A percentile compares a stretch with the other conserved stretches of the same genome.
Conservation (phyloP, 2,888 invertebrate species). For the Phorcus lineatus region DNA sequence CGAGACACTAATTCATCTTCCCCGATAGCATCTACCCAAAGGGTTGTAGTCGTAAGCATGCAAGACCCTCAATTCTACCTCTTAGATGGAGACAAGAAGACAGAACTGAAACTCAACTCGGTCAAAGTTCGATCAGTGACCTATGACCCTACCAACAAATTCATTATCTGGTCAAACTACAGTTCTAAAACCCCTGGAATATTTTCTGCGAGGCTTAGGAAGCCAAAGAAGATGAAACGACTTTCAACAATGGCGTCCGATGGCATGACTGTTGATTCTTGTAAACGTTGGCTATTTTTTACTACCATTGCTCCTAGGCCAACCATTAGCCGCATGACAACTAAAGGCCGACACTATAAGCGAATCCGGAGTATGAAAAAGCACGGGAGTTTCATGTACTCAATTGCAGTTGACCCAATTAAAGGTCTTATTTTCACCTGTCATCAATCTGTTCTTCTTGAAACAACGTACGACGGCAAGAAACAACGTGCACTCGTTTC, state of each 20-base stretch:
- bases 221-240: neutral
- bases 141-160: neutral
- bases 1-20: no score
- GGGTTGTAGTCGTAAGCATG: neutral
- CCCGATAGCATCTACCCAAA: neutral
- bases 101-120: neutral
- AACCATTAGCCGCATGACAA: neutral
- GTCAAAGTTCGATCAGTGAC: neutral
- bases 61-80: neutral
- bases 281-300: neutral
- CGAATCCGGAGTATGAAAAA: neutral
- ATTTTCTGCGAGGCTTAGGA: neutral
- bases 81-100: neutral
- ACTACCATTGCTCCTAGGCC: neutral
- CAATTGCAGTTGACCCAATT: neutral
- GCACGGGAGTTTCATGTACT: neutral
- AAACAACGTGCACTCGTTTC: neutral
- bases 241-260: neutral
- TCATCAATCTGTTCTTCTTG: neutral
- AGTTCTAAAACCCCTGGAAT: neutral
- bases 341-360: neutral
- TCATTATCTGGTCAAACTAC: slow-evolving; percentile 7
- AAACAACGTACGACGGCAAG: neutral
- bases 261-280: neutral
- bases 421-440: neutral